These are phyloP conservation scores for Cynaeus angustus DNA, from an alignment of 2,888 invertebrate genomes.

Conservation along the genomic window DNA sequence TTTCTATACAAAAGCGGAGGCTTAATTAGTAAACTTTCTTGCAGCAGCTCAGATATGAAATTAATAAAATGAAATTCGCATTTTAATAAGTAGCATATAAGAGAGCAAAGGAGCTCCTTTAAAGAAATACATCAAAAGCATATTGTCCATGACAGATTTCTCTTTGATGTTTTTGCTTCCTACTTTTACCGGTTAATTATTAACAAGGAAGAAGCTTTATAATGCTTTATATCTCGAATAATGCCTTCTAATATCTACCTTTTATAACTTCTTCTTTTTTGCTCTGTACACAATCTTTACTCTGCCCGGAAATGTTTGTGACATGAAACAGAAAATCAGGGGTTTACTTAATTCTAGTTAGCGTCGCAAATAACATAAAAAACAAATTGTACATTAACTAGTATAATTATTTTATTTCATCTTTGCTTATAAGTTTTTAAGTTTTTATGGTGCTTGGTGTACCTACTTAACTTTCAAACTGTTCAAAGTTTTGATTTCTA, in stretches of 20 bases:
- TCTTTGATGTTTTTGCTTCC: conserved; percentile 69
- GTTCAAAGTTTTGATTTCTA: too few relatives aligned
- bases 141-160: conserved; percentile 69
- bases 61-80: conserved; percentile 62
- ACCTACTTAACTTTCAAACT: too few relatives aligned
- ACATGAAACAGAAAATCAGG: conserved; percentile 49
- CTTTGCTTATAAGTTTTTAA: too few relatives aligned
- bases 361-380: too few relatives aligned
- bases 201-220: conserved; percentile 69
- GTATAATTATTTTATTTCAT: too few relatives aligned
- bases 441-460: too few relatives aligned
- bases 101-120: conserved; percentile 54
- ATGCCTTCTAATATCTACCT: conserved; percentile 62
- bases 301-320: conserved; percentile 52
- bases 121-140: conserved; percentile 67
- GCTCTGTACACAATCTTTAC: conserved; percentile 26
- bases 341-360: conserved; percentile 47
- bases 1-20: conserved; percentile 25
- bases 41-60: conserved; percentile 57
- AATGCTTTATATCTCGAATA: conserved; percentile 64
- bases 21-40: conserved; percentile 59
- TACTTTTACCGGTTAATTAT: conserved; percentile 70
- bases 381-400: too few relatives aligned
- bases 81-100: conserved; percentile 57
- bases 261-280: conserved; percentile 49